Base-by-base conservation (phyloP, 2,797 vertebrate genomes). In the Phalanger gymnotis region DNA sequence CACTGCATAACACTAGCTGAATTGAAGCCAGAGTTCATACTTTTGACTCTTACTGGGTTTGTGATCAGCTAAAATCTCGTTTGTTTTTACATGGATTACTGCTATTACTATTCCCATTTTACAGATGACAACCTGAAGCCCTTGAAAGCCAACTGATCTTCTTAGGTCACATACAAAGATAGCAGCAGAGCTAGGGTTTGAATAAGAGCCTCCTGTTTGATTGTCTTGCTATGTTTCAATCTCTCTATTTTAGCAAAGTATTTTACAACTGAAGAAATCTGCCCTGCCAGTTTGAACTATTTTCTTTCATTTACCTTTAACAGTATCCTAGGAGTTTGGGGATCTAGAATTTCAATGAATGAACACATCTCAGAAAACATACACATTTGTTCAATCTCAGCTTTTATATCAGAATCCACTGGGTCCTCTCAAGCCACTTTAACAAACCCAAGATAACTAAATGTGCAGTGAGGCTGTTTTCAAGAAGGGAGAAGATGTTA, bases 401-500 rank as follows among this genome's bases (percentile, higher is more conserved):
- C 55, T 92, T 97, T 81, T 95, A 96, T 51, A 91, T 89, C 40
- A 93, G 93, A 96, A 73, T 93, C 58, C 52, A 58, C 16, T 97
- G 40, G 0, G 1, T 93, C 94, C 30, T 96, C 53, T 31, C 54
- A 96, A 0, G 3, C 90, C 53, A 94, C 40, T 97, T 96, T 55
- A 93, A 54, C 19, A 66, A 93, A 40, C 58, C 30, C 51, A 81
- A 95, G 30, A 19, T 93, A 93, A 92, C 22, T 94, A 53, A 16
- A 14, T 87, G 57, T 90, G 19, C 19, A 93, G 25, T 87, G 94
- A 52, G 10, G 47, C 0, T 96, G 40, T 95, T 96, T 92, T 94
- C 90, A 96, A 91, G 90, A 94, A 95, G 54, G 89, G 19, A 90
- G 12, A 97, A 40, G 90, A 31, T 40, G 93, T 95, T 96, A 95